A percentile compares a stretch with the other conserved stretches of the same genome.
Conservation (phyloP, 2,797 vertebrate genomes). For the Nyctalus aviator region DNA sequence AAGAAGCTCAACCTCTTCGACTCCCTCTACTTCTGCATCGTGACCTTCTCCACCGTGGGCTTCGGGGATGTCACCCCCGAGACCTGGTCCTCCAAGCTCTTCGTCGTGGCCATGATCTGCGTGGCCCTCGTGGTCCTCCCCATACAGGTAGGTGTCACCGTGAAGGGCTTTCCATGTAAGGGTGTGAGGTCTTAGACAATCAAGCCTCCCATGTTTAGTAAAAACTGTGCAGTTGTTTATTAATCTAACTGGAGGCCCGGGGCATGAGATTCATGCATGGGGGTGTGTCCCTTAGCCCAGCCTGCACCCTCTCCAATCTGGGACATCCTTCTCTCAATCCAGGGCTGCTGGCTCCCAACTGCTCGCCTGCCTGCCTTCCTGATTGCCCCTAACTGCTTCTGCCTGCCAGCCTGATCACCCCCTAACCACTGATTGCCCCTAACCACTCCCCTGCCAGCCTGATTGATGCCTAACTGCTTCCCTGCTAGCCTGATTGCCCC, state of each 20-base stretch:
- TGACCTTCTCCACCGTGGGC: constrained; percentile 93
- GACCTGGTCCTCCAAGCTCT: constrained; percentile 92
- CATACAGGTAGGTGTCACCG: constrained; percentile 88
- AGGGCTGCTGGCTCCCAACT: no score
- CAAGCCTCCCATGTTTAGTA: not conserved
- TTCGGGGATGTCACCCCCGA: constrained; percentile 92
- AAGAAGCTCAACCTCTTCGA: constrained; percentile 91
- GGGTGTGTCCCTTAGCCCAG: no score
- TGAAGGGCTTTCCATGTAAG: constrained; percentile 23
- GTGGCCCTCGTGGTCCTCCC: constrained; percentile 92
- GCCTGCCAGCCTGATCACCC: no score
- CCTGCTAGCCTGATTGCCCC: no score
- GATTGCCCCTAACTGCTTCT: no score
- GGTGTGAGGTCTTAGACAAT: not conserved
- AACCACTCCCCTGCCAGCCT: no score
- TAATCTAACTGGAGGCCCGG: not conserved
- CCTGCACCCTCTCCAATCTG: no score
- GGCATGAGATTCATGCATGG: no score
- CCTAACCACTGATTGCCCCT: no score
- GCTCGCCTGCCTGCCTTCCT: no score
- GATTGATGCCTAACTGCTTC: no score
- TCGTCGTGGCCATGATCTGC: constrained; percentile 93
- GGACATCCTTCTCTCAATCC: no score
- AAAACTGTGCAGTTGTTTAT: not conserved
- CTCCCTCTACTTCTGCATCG: constrained; percentile 93